Evolutionary conservation across 30 jellyfish, hydroid and myxozoan genomes (phyloP), one percentile per base, ranked within the genome.

Genomic region (Turritopsis rubra): DNA sequence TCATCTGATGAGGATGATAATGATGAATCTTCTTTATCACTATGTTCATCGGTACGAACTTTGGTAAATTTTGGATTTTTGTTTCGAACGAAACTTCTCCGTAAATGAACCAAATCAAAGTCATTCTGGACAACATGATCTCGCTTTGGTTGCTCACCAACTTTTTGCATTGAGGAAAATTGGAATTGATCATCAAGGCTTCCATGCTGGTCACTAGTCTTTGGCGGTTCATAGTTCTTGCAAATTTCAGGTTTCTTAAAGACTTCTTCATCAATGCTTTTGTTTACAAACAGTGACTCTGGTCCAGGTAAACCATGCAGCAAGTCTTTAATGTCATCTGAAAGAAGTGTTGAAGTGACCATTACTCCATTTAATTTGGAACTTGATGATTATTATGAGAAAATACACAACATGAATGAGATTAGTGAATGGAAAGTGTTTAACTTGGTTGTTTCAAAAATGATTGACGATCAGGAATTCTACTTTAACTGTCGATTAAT

Each of bases 71-170:
- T 74, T 26, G 41, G 54, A 74, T 74, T 74, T 3, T 74, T 74
- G 16, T 7, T 13, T 74, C 82, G 54, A 28, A 74, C 82, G 23
- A 80, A 24, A 8, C 13, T 21, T 22, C 53, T 80, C 52, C 54
- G 87, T 8, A 80, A 65, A 22, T 80, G 84, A 23, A 23, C n/a
- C 24, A 80, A 53, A 29, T 80, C 87, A n/a, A 80, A 65, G 65
- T 80, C 87, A 53, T 80, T 80, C 23, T 65, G 53, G 22, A 26
- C 54, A 80, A 80, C 87, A 8, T 16, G 52, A n/a, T 16, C 8
- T 25, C 53, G 60, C 65, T 80, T 54, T n/a, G 20, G 52, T 25
- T 41, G 26, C 24, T 41, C 77, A 13, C 29, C 52, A 20, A 1
- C 1, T 52, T 54, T 79, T 29, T 74, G 82, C 82, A 74, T 74